phyloP scores from a whole-genome alignment of 2,797 vertebrate genomes.

The Steatocranus sp. region DNA sequence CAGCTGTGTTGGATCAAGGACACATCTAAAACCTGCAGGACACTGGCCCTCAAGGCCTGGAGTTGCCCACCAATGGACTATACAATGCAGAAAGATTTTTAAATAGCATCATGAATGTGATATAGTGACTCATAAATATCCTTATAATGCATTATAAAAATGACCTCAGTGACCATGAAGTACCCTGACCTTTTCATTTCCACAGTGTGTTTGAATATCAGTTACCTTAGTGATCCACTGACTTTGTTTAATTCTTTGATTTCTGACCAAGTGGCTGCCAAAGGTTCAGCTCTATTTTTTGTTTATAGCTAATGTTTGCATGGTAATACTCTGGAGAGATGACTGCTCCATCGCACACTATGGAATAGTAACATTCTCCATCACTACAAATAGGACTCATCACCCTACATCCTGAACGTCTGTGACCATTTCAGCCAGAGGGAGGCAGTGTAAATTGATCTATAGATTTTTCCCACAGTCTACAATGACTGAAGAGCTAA shows the following conservation, averaged over 20 bases:
- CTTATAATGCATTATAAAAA: neutral
- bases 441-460: neutral
- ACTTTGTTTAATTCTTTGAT: neutral
- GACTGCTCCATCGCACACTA: slow-evolving; percentile 77
- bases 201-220: neutral
- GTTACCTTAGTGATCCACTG: neutral
- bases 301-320: neutral
- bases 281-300: neutral
- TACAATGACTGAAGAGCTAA: fast-evolving
- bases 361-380: slow-evolving; percentile 47
- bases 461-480: neutral
- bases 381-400: slow-evolving; percentile 9
- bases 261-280: neutral
- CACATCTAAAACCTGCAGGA: neutral
- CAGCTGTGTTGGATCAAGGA: neutral
- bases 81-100: neutral
- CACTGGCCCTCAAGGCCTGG: fast-evolving
- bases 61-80: neutral
- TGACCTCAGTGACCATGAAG: neutral
- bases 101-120: neutral
- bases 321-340: slow-evolving; percentile 9
- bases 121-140: neutral
- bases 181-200: neutral
- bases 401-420: slow-evolving; percentile 22
- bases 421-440: slow-evolving; percentile 23